Conservation (phyloP, 2,888 invertebrate genomes). For the Didymodactylos carnosus region DNA sequence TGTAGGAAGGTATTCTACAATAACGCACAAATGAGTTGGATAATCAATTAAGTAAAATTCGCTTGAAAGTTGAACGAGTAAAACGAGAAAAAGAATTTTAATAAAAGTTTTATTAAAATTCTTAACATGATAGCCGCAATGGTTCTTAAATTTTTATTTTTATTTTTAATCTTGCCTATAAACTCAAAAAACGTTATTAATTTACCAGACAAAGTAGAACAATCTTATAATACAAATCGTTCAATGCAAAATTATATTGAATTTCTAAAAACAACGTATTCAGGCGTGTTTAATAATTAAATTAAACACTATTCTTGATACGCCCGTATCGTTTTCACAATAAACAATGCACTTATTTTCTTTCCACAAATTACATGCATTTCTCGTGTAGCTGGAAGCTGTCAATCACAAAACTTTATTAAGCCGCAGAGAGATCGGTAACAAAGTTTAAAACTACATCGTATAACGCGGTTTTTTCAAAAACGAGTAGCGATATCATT, state of each 20-base stretch:
- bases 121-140: too few species aligned
- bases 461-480: too few species aligned
- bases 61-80: not conserved
- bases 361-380: too few species aligned
- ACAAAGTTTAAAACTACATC: too few species aligned
- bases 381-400: too few species aligned
- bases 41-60: not conserved
- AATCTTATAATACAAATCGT: slow-evolving; percentile 31
- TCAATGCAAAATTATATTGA: slow-evolving; percentile 35
- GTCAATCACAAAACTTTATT: too few species aligned
- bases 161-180: too few species aligned
- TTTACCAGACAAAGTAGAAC: slow-evolving; percentile 24
- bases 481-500: too few species aligned
- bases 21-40: not conserved
- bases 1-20: not conserved
- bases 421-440: too few species aligned
- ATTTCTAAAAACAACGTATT: slow-evolving; percentile 33
- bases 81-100: not conserved
- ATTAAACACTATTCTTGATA: not conserved
- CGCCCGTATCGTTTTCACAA: not conserved
- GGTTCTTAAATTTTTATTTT: too few species aligned
- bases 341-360: too few species aligned
- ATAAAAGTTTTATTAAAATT: too few species aligned
- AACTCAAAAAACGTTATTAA: not conserved
- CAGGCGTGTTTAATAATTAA: slow-evolving; percentile 31